Conservation (phyloP, 2,888 invertebrate species). For the Microdon myrmicae region DNA sequence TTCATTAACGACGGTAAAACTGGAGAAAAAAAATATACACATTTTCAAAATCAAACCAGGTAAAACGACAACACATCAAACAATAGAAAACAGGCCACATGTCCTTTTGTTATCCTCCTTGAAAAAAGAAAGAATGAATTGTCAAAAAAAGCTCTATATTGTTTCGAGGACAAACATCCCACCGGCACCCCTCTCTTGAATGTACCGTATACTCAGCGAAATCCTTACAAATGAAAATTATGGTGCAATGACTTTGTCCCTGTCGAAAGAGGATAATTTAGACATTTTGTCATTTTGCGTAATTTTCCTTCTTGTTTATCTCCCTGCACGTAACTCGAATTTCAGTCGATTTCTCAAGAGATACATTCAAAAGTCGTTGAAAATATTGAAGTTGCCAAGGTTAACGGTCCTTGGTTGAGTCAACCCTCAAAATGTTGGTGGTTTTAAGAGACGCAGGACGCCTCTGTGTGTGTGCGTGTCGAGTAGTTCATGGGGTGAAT, state of each 20-base stretch:
- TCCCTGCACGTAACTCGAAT: constrained; percentile 10
- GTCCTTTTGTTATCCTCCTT: constrained; percentile 20
- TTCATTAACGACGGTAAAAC: no score
- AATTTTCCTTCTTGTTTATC: constrained; percentile 15
- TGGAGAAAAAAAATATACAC: constrained; percentile 1
- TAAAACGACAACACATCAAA: constrained; percentile 12
- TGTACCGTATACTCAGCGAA: constrained; percentile 7
- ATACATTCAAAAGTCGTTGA: constrained; percentile 32
- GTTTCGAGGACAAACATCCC: constrained; percentile 27
- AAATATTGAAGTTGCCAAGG: constrained; percentile 22
- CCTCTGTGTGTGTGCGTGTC: no score
- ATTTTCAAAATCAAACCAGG: constrained; percentile 34
- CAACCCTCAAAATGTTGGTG: constrained; percentile 32
- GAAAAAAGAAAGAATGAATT: no score
- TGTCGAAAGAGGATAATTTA: constrained; percentile 37
- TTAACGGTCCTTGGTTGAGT: constrained; percentile 5
- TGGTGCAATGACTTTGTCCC: constrained; percentile 4
- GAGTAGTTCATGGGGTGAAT: constrained; percentile 46
- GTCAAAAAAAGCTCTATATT: constrained; percentile 17
- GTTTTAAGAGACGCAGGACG: constrained; percentile 12
- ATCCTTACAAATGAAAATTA: constrained; percentile 13
- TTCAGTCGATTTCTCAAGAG: constrained; percentile 36
- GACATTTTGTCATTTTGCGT: constrained; percentile 44
- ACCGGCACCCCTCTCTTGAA: not conserved
- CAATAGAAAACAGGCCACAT: constrained; percentile 33